These are phyloP conservation scores for Raja brachyura DNA, from an alignment of 2,113 vertebrate genomes.

Conservation along the genomic window DNA sequence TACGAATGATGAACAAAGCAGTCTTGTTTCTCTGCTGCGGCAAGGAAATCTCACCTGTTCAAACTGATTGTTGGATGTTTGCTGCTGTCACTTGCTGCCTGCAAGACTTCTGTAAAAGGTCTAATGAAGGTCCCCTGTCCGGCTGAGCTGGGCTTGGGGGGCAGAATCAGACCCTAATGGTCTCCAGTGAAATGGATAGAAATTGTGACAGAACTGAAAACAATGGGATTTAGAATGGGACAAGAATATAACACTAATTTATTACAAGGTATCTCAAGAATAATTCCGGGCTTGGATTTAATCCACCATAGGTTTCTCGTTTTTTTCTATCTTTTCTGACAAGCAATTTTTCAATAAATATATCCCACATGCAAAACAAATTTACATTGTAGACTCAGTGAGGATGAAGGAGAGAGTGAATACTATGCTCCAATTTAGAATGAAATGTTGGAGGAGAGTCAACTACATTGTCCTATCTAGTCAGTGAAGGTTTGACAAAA, in stretches of 20 bases:
- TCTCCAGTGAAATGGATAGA: not conserved
- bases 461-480: not conserved
- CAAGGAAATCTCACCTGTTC: not conserved
- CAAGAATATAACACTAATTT: not conserved
- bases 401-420: not conserved
- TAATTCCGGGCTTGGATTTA: not conserved
- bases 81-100: not conserved
- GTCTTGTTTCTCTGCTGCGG: not conserved
- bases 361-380: not conserved
- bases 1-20: not conserved
- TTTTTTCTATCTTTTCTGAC: not conserved
- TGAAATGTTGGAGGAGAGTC: not conserved
- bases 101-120: not conserved
- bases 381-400: not conserved
- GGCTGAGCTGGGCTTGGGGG: not conserved
- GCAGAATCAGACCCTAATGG: not conserved
- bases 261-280: not conserved
- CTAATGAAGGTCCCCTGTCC: not conserved
- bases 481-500: not conserved
- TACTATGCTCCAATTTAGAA: not conserved
- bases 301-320: not conserved
- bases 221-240: not conserved
- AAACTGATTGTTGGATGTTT: not conserved
- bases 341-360: not conserved
- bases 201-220: not conserved